Conservation (phyloP, 2,113 vertebrate species). For the Hydropotes inermis region DNA sequence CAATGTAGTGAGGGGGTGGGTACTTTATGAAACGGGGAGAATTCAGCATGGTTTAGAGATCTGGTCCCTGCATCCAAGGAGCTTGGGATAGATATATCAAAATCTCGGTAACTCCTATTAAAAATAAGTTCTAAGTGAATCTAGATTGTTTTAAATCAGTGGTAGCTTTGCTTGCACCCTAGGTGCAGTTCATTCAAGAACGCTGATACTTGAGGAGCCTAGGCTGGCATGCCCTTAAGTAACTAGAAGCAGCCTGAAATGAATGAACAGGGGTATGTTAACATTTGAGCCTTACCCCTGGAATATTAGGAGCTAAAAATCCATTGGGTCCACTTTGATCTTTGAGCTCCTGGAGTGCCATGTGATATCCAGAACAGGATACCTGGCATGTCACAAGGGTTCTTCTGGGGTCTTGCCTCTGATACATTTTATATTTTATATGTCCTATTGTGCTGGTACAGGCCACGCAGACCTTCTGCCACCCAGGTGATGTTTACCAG, state of each 20-base stretch:
- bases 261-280: background rate
- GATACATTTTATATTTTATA: background rate
- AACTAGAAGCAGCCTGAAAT: background rate
- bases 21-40: background rate
- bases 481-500: background rate
- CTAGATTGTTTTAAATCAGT: background rate
- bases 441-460: background rate
- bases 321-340: background rate
- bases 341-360: background rate
- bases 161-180: background rate
- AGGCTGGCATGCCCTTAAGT: background rate
- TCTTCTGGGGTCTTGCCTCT: background rate
- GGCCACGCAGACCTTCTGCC: background rate
- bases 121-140: background rate
- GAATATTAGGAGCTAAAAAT: background rate
- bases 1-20: background rate
- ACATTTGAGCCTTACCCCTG: background rate
- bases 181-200: background rate
- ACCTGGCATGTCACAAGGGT: background rate
- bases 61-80: background rate
- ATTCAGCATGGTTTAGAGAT: background rate
- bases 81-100: background rate
- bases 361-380: background rate
- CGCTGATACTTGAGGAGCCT: background rate
- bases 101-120: background rate